Percentiles rank a stretch among this genome's conserved stretches.
These are phyloP conservation scores for Augochlora pura DNA, from an alignment of 1,140 invertebrate species.

Conservation along the genomic window DNA sequence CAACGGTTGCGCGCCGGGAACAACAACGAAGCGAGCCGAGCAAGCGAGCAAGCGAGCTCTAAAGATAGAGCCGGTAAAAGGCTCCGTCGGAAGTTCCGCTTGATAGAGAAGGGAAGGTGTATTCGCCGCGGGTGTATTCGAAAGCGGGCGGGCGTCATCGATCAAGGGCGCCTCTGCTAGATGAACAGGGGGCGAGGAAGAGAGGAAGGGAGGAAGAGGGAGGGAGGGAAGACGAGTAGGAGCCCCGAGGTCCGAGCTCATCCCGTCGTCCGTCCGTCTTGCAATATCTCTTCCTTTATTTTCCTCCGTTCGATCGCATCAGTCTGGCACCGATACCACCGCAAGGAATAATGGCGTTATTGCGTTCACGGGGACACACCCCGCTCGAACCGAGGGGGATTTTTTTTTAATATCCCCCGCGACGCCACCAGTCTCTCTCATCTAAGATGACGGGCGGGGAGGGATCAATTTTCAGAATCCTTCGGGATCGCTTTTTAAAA, in stretches of 20 bases:
- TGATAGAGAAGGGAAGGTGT: background rate
- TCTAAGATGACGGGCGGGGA: no score
- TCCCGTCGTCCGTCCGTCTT: conserved; percentile 1
- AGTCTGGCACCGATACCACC: background rate
- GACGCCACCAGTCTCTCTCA: background rate
- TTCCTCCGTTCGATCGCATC: conserved; percentile 31
- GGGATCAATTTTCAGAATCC: no score
- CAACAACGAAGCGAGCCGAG: background rate
- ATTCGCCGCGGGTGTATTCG: background rate
- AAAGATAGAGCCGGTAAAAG: background rate
- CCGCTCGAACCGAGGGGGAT: background rate
- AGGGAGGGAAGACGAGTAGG: no score
- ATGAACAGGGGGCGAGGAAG: no score
- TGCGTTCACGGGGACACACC: background rate
- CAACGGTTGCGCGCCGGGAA: no score
- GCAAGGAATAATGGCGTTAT: conserved; percentile 25
- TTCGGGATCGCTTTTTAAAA: no score
- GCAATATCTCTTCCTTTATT: conserved; percentile 29
- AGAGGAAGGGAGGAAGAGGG: no score
- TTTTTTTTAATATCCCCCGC: conserved; percentile 11
- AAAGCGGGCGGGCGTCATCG: conserved; percentile 10
- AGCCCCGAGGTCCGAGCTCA: background rate
- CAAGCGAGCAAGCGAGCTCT: no score
- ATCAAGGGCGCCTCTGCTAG: conserved; percentile 12
- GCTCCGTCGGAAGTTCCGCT: background rate